Percentiles rank a stretch among this genome's conserved stretches.
Evolutionary conservation across 2,888 invertebrate genomes (phyloP).

Genomic region (Mesoligia furuncula): DNA sequence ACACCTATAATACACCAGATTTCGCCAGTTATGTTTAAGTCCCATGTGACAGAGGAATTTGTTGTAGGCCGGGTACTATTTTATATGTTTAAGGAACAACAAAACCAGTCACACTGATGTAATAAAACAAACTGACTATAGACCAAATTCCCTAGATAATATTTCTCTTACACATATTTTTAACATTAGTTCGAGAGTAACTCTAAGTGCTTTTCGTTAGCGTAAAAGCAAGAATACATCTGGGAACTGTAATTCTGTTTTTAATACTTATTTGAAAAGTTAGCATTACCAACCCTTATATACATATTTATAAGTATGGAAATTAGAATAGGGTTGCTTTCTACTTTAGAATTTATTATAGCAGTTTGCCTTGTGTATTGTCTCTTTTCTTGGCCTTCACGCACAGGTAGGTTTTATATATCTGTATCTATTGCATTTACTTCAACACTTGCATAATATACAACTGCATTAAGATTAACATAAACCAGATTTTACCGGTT

Average conservation of each 20-base stretch:
- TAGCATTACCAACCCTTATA: conserved; percentile 11
- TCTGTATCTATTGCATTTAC: conserved; percentile 29
- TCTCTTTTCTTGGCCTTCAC: conserved; percentile 53
- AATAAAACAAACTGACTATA: conserved; percentile 4
- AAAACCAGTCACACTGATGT: background rate
- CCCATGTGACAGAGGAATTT: too few relatives aligned
- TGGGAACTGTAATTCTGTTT: conserved; percentile 26
- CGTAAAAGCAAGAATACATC: conserved; percentile 8
- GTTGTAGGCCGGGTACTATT: too few relatives aligned
- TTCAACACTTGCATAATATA: conserved; percentile 41
- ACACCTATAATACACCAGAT: too few relatives aligned
- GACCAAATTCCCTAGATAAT: conserved; percentile 13
- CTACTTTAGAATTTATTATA: conserved; percentile 22
- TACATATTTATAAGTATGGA: conserved; percentile 35
- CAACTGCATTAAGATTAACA: conserved; percentile 59
- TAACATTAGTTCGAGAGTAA: conserved; percentile 6
- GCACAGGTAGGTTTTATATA: conserved; percentile 6
- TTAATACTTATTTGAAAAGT: background rate
- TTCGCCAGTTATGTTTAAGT: too few relatives aligned
- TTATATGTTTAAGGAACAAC: background rate
- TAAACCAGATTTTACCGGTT: conserved; percentile 60
- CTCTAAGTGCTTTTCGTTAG: conserved; percentile 27
- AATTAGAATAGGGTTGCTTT: conserved; percentile 17
- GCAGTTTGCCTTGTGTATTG: conserved; percentile 25
- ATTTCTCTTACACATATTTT: background rate